A percentile compares a stretch with the other conserved stretches of the same genome.
phyloP scores from a whole-genome alignment of 2,113 vertebrate genomes.

The Onychorhynchus coronatus region DNA sequence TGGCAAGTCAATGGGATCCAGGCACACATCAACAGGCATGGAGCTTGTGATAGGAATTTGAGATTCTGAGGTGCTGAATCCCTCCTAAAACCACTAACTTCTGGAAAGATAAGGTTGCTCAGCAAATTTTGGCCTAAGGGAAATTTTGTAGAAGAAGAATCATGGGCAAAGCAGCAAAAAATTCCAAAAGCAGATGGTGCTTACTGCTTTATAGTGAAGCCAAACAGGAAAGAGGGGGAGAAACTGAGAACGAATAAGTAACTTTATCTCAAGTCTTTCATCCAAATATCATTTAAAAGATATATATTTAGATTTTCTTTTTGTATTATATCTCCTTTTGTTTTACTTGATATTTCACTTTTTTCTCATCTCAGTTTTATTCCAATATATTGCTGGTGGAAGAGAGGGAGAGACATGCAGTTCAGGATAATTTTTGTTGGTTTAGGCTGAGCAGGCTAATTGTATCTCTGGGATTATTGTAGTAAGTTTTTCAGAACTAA shows the following conservation, averaged over 20 bases:
- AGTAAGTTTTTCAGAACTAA: background rate
- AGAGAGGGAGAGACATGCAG: background rate
- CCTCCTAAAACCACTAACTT: background rate
- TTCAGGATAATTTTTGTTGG: background rate
- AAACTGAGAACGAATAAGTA: background rate
- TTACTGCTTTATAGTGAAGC: slow-evolving; percentile 34
- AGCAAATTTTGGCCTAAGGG: slow-evolving; percentile 27
- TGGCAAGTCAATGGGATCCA: background rate
- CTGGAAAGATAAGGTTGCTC: slow-evolving; percentile 19
- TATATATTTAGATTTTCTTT: background rate
- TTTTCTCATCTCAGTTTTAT: background rate
- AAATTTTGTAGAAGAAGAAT: slow-evolving; percentile 1
- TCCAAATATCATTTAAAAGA: background rate
- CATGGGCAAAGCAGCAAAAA: slow-evolving; percentile 8
- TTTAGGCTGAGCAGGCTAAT: background rate
- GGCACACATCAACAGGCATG: background rate
- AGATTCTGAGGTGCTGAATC: background rate
- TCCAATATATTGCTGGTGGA: background rate
- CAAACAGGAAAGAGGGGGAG: slow-evolving; percentile 11
- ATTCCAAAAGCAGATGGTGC: background rate
- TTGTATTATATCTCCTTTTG: background rate
- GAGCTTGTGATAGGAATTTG: background rate
- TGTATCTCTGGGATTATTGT: background rate
- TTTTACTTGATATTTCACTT: background rate
- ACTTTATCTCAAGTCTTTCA: background rate